These are phyloP conservation scores for Stylophora pistillata DNA, from an alignment of 64 coral and sea anemone genomes.

Conservation along the genomic window DNA sequence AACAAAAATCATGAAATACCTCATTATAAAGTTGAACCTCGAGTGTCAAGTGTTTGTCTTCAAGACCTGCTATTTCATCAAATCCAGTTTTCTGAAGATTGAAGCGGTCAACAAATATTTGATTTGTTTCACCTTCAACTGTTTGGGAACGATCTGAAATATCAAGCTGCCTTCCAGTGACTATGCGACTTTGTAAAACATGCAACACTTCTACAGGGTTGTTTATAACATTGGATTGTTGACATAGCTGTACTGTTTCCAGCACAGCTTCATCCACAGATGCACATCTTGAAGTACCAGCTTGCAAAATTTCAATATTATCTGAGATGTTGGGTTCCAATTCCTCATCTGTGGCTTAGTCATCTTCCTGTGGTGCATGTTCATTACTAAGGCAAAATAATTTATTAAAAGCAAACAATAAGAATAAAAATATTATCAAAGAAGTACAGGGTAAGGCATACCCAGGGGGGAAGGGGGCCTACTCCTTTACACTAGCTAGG, in stretches of 20 bases:
- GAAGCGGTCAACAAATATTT: slow-evolving; percentile 55
- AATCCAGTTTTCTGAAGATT: slow-evolving; percentile 54
- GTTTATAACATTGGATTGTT: slow-evolving; percentile 50
- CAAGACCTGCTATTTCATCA: slow-evolving; percentile 49
- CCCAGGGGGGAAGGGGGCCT: too few relatives aligned
- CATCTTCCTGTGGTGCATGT: too few relatives aligned
- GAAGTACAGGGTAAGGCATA: too few relatives aligned
- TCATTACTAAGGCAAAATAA: too few relatives aligned
- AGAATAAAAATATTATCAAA: too few relatives aligned
- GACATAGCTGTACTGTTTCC: slow-evolving; percentile 10
- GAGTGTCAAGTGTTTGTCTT: background rate
- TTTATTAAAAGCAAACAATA: too few relatives aligned
- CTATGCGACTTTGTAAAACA: slow-evolving; percentile 49
- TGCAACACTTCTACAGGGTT: slow-evolving; percentile 59
- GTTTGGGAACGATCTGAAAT: slow-evolving; percentile 46
- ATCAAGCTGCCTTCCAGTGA: slow-evolving; percentile 51
- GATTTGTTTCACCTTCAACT: slow-evolving; percentile 57
- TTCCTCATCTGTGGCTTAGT: too few relatives aligned
- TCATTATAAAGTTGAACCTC: background rate
- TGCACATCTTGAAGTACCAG: background rate
- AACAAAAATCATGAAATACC: too few relatives aligned
- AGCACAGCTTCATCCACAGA: background rate
- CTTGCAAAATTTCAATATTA: slow-evolving; percentile 2
- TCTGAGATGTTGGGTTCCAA: background rate
- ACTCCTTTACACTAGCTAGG: too few relatives aligned